Evolutionary conservation across 2,113 vertebrate genomes (phyloP).

Genomic region (Nicator chloris): DNA sequence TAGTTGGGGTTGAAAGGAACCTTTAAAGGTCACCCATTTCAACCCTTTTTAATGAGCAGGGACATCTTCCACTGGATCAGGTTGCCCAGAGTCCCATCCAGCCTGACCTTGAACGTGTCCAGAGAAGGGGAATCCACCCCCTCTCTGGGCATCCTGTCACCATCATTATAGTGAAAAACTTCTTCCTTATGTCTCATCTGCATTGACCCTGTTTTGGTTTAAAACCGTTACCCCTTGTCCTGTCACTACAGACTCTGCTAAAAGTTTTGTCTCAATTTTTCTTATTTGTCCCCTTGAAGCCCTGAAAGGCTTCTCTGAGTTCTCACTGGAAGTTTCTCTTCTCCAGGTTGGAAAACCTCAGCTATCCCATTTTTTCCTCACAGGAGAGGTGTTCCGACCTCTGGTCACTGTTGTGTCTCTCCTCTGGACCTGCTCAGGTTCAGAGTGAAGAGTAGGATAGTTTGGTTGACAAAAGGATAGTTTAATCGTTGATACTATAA

Average conservation of each 20-base stretch:
- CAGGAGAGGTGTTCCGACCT: neutral
- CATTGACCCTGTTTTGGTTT: neutral
- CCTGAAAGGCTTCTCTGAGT: neutral
- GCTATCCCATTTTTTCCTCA: neutral
- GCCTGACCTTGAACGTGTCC: too few relatives aligned
- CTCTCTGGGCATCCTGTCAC: neutral
- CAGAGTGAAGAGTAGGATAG: neutral
- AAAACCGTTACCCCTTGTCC: neutral
- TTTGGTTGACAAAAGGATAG: neutral
- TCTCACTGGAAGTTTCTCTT: neutral
- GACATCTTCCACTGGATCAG: neutral
- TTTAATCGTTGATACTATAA: neutral
- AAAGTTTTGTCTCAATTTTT: neutral
- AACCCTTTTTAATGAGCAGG: neutral
- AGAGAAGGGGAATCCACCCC: neutral
- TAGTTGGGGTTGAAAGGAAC: neutral
- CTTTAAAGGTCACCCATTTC: neutral
- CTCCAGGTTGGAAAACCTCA: neutral
- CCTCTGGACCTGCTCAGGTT: neutral
- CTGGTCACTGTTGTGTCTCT: neutral
- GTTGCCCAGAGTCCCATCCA: neutral
- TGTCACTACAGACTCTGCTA: neutral
- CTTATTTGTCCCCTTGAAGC: neutral
- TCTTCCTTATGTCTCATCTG: neutral
- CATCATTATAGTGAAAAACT: fast-evolving